phyloP scores from a whole-genome alignment of 2,113 vertebrate species.

The Phocoena phocoena region DNA sequence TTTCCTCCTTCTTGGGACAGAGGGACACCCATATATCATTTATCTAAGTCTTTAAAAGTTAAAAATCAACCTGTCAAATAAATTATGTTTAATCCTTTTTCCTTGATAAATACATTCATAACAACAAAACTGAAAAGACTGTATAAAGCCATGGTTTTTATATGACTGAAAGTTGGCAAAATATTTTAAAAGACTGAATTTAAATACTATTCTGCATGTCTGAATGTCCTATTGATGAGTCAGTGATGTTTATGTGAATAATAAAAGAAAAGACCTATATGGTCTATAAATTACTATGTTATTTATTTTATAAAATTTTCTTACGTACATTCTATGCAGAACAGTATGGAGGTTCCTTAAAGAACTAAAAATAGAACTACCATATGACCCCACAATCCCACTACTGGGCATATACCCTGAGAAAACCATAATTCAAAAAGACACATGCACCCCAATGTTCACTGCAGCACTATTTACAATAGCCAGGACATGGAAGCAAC shows the following conservation, averaged over 20 bases:
- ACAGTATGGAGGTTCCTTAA: too few species aligned
- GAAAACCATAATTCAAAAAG: too few species aligned
- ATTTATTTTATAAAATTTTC: background rate
- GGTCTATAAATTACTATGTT: background rate
- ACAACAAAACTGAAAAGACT: background rate
- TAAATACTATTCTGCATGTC: background rate
- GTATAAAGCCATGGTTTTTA: background rate
- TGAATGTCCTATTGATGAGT: background rate
- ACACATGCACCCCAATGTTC: too few species aligned
- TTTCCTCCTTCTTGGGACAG: background rate
- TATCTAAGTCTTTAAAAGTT: background rate
- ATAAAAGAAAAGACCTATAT: background rate
- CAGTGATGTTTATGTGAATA: background rate
- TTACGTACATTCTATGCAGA: background rate
- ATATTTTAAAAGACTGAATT: slow-evolving; percentile 1
- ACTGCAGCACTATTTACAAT: too few species aligned
- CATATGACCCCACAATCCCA: too few species aligned
- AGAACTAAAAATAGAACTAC: too few species aligned
- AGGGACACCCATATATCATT: background rate
- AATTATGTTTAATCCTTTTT: background rate
- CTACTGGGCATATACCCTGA: too few species aligned
- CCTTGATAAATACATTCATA: background rate
- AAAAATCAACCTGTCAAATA: background rate
- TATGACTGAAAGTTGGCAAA: background rate
- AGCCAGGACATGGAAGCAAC: too few species aligned